phyloP scores from a whole-genome alignment of 2,113 vertebrate species.

The Bos taurus region DNA sequence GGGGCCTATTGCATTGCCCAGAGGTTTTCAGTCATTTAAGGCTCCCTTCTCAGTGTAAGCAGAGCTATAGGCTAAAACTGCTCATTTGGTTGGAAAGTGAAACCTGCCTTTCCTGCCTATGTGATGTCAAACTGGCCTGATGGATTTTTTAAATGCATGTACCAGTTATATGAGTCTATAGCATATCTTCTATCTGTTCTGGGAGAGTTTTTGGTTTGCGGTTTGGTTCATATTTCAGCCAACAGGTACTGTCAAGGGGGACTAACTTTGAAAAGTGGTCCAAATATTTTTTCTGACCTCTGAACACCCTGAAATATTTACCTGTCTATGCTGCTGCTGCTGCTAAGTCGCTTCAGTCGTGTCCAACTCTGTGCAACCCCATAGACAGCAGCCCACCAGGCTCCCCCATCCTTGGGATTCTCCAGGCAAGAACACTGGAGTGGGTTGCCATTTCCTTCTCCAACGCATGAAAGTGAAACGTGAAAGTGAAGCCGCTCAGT shows the following conservation, averaged over 20 bases:
- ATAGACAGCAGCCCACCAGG: too few species aligned
- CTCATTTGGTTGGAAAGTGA: background rate
- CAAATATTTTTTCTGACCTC: background rate
- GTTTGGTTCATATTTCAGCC: background rate
- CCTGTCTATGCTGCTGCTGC: background rate
- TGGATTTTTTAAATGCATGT: background rate
- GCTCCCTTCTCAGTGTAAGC: background rate
- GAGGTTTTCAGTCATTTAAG: background rate
- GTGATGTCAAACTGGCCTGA: background rate
- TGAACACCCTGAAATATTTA: conserved; percentile 7
- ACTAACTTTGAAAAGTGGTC: conserved; percentile 23
- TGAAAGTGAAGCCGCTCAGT: too few species aligned
- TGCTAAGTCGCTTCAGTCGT: too few species aligned
- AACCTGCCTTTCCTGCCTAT: background rate
- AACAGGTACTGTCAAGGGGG: conserved; percentile 18
- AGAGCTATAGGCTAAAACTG: background rate
- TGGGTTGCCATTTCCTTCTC: too few species aligned
- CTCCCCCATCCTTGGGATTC: too few species aligned
- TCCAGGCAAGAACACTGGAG: too few species aligned
- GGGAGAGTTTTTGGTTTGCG: background rate
- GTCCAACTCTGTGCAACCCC: too few species aligned
- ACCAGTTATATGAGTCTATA: background rate
- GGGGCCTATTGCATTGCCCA: background rate
- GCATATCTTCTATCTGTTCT: conserved; percentile 6
- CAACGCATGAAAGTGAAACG: too few species aligned